Evolutionary conservation across 2,888 invertebrate species (phyloP).

Genomic region (Napeogenes inachia): DNA sequence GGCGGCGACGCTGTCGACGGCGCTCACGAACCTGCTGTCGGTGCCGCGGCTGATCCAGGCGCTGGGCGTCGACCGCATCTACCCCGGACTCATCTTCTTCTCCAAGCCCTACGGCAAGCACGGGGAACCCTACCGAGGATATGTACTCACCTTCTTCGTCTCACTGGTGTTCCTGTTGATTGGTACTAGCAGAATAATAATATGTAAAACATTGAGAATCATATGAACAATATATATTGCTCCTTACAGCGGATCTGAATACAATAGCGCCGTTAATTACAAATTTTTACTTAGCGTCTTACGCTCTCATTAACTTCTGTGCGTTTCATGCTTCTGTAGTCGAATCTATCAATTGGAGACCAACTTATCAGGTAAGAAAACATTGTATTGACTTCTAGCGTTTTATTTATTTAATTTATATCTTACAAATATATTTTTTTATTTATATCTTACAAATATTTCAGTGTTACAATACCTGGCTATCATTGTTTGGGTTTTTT

Average conservation of each 20-base stretch:
- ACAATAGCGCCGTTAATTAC: slow-evolving; percentile 93
- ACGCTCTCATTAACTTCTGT: slow-evolving; percentile 95
- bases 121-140: slow-evolving; percentile 93
- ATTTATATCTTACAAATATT: slow-evolving; percentile 8
- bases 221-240: background rate
- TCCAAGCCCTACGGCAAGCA: slow-evolving; percentile 92
- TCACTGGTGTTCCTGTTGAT: slow-evolving; percentile 91
- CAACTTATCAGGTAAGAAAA: slow-evolving; percentile 85
- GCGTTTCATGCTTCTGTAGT: slow-evolving; percentile 94
- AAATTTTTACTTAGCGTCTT: slow-evolving; percentile 94
- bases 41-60: slow-evolving; percentile 94
- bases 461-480: slow-evolving; percentile 90
- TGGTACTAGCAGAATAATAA: slow-evolving; percentile 70
- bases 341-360: slow-evolving; percentile 90
- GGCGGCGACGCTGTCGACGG: slow-evolving; percentile 97
- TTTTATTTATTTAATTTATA: no score
- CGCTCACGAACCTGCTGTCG: slow-evolving; percentile 94
- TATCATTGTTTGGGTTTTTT: slow-evolving; percentile 85
- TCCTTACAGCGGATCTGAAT: slow-evolving; percentile 86
- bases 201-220: no score
- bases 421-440: no score
- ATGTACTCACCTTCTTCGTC: slow-evolving; percentile 93
- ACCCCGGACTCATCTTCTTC: slow-evolving; percentile 95
- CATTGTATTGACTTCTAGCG: background rate
- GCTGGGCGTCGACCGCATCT: slow-evolving; percentile 94